phyloP scores from a whole-genome alignment of 1,140 invertebrate species.

The Drosophila erecta region DNA sequence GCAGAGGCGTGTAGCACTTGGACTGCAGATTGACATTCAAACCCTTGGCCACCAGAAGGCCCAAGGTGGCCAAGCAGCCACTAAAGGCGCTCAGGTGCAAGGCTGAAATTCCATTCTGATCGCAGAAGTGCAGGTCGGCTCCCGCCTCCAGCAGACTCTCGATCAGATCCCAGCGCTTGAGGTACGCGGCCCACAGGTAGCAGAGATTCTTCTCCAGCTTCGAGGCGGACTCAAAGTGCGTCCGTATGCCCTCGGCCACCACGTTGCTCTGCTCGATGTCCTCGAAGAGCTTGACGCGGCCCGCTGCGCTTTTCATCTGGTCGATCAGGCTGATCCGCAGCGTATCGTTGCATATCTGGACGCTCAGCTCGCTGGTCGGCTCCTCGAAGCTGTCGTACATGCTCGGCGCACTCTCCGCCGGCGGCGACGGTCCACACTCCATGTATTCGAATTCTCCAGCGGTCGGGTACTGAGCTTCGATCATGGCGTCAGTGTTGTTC shows the following conservation, averaged over 20 bases:
- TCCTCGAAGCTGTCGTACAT: conserved; percentile 91
- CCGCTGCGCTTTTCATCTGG: conserved; percentile 88
- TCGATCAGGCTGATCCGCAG: conserved; percentile 89
- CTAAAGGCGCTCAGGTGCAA: conserved; percentile 92
- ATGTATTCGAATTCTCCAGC: conserved; percentile 89
- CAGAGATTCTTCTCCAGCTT: conserved; percentile 89
- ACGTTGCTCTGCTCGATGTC: conserved; percentile 89
- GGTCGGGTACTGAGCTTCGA: conserved; percentile 88
- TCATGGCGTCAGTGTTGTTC: conserved; percentile 86
- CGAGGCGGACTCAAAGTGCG: conserved; percentile 86
- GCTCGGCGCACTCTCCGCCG: conserved; percentile 89
- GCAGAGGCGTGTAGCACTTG: conserved; percentile 90
- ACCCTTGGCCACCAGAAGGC: conserved; percentile 88
- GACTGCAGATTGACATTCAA: conserved; percentile 88
- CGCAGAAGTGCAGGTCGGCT: conserved; percentile 89
- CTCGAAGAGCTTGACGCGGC: conserved; percentile 88
- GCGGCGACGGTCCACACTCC: conserved; percentile 90
- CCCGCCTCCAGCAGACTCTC: conserved; percentile 87
- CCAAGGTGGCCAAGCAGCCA: conserved; percentile 89
- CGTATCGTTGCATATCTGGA: conserved; percentile 90
- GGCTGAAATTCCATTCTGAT: conserved; percentile 89
- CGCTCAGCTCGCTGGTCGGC: conserved; percentile 88
- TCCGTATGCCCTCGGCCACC: conserved; percentile 86
- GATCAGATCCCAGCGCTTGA: conserved; percentile 88
- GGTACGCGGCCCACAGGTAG: conserved; percentile 89